A percentile compares a stretch with the other conserved stretches of the same genome.
Conservation (phyloP, 92 coral and sea anemone species). For the Nematostella vectensis region DNA sequence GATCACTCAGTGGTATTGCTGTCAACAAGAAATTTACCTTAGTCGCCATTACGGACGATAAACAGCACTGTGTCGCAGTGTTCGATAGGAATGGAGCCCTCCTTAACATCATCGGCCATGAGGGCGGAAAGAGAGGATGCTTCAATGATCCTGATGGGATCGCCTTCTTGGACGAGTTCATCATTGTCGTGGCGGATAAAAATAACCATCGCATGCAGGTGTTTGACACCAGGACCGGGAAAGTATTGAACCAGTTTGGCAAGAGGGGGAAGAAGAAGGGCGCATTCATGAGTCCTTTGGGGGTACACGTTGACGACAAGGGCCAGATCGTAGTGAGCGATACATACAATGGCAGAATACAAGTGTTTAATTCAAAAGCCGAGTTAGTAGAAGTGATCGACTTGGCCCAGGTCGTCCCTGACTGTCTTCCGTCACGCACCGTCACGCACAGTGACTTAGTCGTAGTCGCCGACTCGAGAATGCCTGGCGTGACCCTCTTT, state of each 20-base stretch:
- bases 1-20: neutral
- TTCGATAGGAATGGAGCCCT: neutral
- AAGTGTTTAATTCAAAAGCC: neutral
- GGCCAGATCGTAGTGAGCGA: neutral
- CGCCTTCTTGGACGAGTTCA: neutral
- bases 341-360: neutral
- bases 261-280: neutral
- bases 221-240: neutral
- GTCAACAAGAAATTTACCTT: neutral
- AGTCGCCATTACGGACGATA: neutral
- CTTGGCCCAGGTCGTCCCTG: neutral
- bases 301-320: neutral
- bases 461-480: neutral
- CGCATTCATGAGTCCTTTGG: neutral
- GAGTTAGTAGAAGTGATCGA: neutral
- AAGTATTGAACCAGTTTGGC: neutral
- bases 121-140: neutral
- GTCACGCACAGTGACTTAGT: neutral
- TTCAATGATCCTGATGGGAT: neutral
- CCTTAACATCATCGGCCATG: neutral
- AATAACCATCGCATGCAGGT: neutral
- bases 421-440: neutral
- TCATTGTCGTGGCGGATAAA: neutral
- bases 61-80: constrained; percentile 1
- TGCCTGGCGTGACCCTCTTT: neutral